phyloP scores from a whole-genome alignment of 2,113 vertebrate genomes.

The Neomonachus schauinslandi region DNA sequence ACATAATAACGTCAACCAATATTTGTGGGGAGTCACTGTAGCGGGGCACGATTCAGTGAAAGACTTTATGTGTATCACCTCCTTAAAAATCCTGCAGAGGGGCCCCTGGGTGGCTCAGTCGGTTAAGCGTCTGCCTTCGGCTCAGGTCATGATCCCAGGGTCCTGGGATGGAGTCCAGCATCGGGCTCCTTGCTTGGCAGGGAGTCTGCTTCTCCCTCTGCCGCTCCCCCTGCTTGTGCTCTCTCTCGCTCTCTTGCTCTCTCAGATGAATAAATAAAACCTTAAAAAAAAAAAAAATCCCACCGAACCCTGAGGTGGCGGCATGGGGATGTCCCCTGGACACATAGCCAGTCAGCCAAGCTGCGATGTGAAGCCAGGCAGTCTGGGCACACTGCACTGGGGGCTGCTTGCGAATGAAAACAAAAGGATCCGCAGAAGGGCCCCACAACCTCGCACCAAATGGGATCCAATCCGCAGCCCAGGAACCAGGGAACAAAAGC shows the following conservation, averaged over 20 bases:
- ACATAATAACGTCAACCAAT: background rate
- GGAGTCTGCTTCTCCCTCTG: too few relatives aligned
- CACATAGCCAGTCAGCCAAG: background rate
- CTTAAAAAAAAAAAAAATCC: too few relatives aligned
- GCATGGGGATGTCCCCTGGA: too few relatives aligned
- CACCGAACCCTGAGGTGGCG: fast-evolving
- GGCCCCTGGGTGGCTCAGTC: too few relatives aligned
- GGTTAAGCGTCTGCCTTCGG: too few relatives aligned
- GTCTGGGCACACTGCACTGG: background rate
- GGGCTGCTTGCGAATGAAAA: background rate
- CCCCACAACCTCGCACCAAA: background rate
- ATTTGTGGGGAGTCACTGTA: background rate
- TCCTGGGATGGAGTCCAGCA: too few relatives aligned
- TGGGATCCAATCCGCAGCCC: background rate
- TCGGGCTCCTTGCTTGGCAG: too few relatives aligned
- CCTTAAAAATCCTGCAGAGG: background rate
- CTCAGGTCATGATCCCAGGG: too few relatives aligned
- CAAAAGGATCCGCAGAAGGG: background rate
- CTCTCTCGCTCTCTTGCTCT: too few relatives aligned
- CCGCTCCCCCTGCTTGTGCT: too few relatives aligned
- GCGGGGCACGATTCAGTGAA: background rate
- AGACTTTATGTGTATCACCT: background rate
- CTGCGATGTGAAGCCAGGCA: background rate
- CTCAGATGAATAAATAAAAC: too few relatives aligned
- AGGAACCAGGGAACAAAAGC: background rate